A percentile compares a stretch with the other conserved stretches of the same genome.
Conservation (phyloP, 2,113 vertebrate genomes). For the Madoqua kirkii region DNA sequence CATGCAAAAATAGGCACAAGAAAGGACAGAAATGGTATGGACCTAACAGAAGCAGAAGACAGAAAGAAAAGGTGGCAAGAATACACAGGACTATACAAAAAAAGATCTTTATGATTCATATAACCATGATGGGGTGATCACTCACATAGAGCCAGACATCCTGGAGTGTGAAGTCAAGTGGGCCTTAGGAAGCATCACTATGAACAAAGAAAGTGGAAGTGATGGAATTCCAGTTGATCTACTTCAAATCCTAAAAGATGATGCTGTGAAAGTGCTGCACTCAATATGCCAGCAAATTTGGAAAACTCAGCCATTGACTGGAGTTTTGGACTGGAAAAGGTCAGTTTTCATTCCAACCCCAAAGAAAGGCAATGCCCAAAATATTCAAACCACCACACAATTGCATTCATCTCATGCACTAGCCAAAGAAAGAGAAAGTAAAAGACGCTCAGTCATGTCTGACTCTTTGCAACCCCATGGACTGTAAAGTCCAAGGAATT, state of each 20-base stretch:
- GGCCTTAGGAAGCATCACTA: not conserved
- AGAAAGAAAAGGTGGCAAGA: not conserved
- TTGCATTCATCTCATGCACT: not conserved
- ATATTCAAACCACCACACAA: not conserved
- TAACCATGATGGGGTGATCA: not conserved
- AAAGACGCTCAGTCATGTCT: rapidly evolving
- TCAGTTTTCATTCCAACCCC: not conserved
- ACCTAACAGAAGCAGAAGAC: not conserved
- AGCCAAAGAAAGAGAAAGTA: not conserved
- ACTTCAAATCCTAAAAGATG: not conserved
- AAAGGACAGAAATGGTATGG: not conserved
- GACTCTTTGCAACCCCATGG: not conserved
- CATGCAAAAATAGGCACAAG: not conserved
- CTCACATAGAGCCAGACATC: not conserved
- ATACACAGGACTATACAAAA: not conserved
- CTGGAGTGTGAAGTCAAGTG: not conserved
- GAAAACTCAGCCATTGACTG: not conserved
- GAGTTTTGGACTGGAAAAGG: not conserved
- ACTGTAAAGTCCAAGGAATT: not conserved
- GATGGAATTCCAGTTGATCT: not conserved
- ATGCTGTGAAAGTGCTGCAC: not conserved
- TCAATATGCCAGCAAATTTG: not conserved
- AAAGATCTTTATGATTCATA: not conserved
- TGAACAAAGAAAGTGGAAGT: not conserved
- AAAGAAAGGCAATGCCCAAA: not conserved